Percentiles rank a stretch among this genome's conserved stretches.
phyloP scores from a whole-genome alignment of 2,797 vertebrate species.

The Odontamblyopus lacepedii region DNA sequence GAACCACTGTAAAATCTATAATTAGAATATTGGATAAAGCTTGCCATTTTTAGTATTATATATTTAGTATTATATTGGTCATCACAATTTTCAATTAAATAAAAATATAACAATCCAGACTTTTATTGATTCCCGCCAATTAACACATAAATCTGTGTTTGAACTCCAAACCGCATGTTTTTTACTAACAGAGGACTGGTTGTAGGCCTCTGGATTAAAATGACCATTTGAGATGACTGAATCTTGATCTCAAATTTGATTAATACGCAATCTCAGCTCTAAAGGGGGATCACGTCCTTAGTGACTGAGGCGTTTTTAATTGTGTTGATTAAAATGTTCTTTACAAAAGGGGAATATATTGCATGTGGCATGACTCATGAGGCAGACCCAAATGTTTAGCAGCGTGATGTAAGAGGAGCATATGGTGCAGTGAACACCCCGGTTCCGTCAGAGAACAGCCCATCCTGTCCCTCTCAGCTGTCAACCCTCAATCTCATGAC shows the following conservation, averaged over 20 bases:
- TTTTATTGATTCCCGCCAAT: too few relatives aligned
- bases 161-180: too few relatives aligned
- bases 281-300: too few relatives aligned
- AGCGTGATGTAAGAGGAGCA: slow-evolving; percentile 56
- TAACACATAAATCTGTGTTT: too few relatives aligned
- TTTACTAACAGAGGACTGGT: too few relatives aligned
- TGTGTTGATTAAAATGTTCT: slow-evolving; percentile 13
- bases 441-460: slow-evolving; percentile 53
- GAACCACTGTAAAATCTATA: background rate
- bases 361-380: slow-evolving; percentile 40
- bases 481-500: slow-evolving; percentile 62
- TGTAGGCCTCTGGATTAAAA: too few relatives aligned
- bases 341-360: slow-evolving; percentile 17
- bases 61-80: too few relatives aligned
- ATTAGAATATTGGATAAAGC: background rate
- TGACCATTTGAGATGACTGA: too few relatives aligned
- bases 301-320: background rate
- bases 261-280: too few relatives aligned
- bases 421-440: slow-evolving; percentile 56
- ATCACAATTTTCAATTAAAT: background rate
- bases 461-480: slow-evolving; percentile 57
- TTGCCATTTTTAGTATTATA: background rate
- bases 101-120: too few relatives aligned
- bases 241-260: too few relatives aligned
- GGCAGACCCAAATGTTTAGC: slow-evolving; percentile 52